These are phyloP conservation scores for Rhingia rostrata DNA, from an alignment of 2,888 invertebrate species.

Conservation along the genomic window DNA sequence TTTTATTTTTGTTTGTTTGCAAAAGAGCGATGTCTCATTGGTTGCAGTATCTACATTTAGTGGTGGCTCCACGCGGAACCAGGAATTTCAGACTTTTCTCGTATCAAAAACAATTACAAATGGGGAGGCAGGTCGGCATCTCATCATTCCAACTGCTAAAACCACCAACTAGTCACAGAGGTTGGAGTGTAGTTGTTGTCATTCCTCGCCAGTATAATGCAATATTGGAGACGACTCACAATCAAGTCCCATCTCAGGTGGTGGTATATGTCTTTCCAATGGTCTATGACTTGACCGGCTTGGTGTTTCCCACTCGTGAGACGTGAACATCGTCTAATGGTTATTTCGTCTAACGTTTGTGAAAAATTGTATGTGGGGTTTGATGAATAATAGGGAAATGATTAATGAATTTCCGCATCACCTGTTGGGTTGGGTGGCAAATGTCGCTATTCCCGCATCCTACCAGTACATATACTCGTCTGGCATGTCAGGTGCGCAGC, in stretches of 20 bases:
- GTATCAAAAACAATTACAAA: slow-evolving; percentile 68
- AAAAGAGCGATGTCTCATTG: slow-evolving; percentile 48
- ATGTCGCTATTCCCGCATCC: slow-evolving; percentile 67
- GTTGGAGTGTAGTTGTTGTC: slow-evolving; percentile 50
- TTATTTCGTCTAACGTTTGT: slow-evolving; percentile 51
- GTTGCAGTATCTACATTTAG: slow-evolving; percentile 1
- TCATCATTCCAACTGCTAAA: slow-evolving; percentile 52
- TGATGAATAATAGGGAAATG: slow-evolving; percentile 78
- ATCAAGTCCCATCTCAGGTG: slow-evolving; percentile 33
- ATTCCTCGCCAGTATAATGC: slow-evolving; percentile 19
- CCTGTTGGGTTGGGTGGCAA: slow-evolving; percentile 75
- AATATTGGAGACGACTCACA: slow-evolving; percentile 6
- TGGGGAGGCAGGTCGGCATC: slow-evolving; percentile 56
- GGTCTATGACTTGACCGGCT: slow-evolving; percentile 5
- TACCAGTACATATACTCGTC: slow-evolving; percentile 15
- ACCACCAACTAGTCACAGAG: neutral
- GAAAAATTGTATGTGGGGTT: slow-evolving; percentile 42
- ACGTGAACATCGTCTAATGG: slow-evolving; percentile 62
- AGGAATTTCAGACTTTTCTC: slow-evolving; percentile 64
- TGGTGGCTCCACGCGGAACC: slow-evolving; percentile 41
- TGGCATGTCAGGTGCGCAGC: slow-evolving; percentile 37
- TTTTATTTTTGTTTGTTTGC: slow-evolving; percentile 13
- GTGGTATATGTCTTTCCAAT: slow-evolving; percentile 39
- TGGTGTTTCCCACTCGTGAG: slow-evolving; percentile 18
- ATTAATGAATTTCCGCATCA: slow-evolving; percentile 82